Percentiles rank a stretch among this genome's conserved stretches.
phyloP scores from a whole-genome alignment of 2,797 vertebrate genomes.

The Hoplostethus mediterraneus region DNA sequence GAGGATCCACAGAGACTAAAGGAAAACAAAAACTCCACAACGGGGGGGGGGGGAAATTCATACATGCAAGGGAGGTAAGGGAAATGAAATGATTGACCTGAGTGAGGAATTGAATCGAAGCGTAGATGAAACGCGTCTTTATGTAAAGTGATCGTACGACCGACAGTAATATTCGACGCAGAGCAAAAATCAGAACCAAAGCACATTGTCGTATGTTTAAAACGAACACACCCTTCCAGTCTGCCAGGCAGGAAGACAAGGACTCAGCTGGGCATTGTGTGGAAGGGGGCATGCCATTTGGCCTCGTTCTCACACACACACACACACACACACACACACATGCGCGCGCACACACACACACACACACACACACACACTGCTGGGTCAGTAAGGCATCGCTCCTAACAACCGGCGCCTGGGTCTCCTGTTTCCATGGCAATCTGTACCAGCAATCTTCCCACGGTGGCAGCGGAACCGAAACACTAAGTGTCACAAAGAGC shows the following conservation, averaged over 20 bases:
- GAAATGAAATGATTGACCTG: too few species aligned
- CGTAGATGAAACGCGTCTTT: not conserved
- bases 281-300: conserved; percentile 76
- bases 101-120: not conserved
- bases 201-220: conserved; percentile 73
- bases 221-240: conserved; percentile 79
- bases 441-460: conserved; percentile 82
- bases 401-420: conserved; percentile 79
- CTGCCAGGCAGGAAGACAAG: conserved; percentile 80
- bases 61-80: not conserved
- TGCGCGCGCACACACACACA: conserved; percentile 74
- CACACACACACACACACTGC: conserved; percentile 72
- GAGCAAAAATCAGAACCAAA: conserved; percentile 11
- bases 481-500: conserved; percentile 44
- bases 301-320: conserved; percentile 53
- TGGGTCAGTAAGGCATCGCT: conserved; percentile 72
- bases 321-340: conserved; percentile 64
- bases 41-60: too few species aligned
- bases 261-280: conserved; percentile 81
- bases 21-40: too few species aligned
- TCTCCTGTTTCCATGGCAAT: conserved; percentile 82
- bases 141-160: not conserved
- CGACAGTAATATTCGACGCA: too few species aligned
- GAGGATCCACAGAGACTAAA: too few species aligned
- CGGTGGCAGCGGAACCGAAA: conserved; percentile 75